These are phyloP conservation scores for Phortica okadai DNA, from an alignment of 2,888 invertebrate species.

Conservation along the genomic window DNA sequence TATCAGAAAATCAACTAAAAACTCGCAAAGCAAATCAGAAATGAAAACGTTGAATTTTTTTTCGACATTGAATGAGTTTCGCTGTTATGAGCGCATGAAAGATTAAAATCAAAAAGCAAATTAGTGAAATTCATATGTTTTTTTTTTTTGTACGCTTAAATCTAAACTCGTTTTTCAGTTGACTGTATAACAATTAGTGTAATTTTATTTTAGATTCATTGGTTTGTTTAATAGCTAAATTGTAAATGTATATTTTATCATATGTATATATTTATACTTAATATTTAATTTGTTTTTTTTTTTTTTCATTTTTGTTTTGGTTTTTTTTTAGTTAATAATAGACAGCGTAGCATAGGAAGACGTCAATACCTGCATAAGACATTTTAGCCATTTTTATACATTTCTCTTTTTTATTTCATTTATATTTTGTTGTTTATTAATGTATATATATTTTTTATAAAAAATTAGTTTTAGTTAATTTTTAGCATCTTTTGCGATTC, in stretches of 20 bases:
- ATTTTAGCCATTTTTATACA: slow-evolving; percentile 76
- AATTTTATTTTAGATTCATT: neutral
- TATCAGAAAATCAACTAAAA: no score
- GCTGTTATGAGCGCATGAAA: no score
- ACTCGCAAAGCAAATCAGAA: no score
- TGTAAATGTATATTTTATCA: slow-evolving; percentile 45
- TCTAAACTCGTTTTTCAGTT: neutral
- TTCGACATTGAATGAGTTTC: no score
- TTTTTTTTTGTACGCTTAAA: neutral
- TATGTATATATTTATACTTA: neutral
- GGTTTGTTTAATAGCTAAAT: slow-evolving; percentile 37
- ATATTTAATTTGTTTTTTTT: neutral
- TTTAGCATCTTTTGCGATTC: slow-evolving; percentile 37
- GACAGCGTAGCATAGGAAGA: slow-evolving; percentile 78
- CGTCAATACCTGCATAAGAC: slow-evolving; percentile 78
- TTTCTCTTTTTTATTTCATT: slow-evolving; percentile 50
- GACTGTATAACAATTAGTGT: neutral
- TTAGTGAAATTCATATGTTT: no score
- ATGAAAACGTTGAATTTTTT: no score
- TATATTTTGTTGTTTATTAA: slow-evolving; percentile 42
- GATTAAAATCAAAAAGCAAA: no score
- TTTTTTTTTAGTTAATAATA: slow-evolving; percentile 75
- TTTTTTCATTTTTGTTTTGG: slow-evolving; percentile 36
- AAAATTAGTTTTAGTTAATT: slow-evolving; percentile 30
- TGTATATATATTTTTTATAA: slow-evolving; percentile 23